Evolutionary conservation across 2,888 invertebrate species (phyloP).

Genomic region (Neria commutata): DNA sequence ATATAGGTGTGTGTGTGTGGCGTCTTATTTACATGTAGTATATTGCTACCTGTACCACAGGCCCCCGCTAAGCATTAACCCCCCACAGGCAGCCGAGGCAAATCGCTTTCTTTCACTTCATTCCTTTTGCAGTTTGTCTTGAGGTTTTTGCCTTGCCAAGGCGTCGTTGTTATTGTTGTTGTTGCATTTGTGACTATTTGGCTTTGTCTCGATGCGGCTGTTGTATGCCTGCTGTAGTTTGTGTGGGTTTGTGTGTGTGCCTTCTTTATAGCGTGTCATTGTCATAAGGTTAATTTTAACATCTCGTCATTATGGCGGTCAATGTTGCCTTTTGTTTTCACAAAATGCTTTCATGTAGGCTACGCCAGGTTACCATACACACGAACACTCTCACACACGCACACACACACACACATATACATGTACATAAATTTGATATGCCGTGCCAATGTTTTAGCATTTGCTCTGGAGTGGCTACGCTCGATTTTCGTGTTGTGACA

Average conservation of each 20-base stretch:
- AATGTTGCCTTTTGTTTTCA: background rate
- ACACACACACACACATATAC: background rate
- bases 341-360: background rate
- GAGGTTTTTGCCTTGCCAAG: too few species aligned
- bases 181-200: too few species aligned
- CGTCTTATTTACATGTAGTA: too few species aligned
- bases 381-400: conserved; percentile 4
- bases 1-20: background rate
- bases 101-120: too few species aligned
- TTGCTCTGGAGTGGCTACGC: too few species aligned
- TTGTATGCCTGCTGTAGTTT: background rate
- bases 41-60: too few species aligned
- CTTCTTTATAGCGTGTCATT: background rate
- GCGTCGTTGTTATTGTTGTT: too few species aligned
- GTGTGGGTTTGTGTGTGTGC: background rate
- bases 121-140: too few species aligned
- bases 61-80: too few species aligned
- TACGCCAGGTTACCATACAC: background rate
- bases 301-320: background rate
- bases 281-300: conserved; percentile 1
- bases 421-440: background rate
- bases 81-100: too few species aligned
- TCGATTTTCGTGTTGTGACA: background rate
- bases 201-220: too few species aligned
- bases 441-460: too few species aligned